phyloP scores from a whole-genome alignment of 1,140 invertebrate genomes.

The Sesamia nonagrioides region DNA sequence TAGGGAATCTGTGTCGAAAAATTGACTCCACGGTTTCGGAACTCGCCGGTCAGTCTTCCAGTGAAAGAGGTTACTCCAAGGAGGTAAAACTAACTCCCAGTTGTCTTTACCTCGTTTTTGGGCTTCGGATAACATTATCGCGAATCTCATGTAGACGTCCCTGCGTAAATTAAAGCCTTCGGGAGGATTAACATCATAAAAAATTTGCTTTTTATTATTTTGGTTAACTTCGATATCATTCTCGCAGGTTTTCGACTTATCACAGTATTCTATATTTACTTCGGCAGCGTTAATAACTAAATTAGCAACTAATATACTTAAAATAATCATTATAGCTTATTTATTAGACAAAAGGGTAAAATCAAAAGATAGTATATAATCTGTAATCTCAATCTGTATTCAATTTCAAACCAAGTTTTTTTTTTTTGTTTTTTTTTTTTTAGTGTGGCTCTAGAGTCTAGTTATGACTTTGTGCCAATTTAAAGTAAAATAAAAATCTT shows the following conservation, averaged over 20 bases:
- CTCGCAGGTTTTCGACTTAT: conserved; percentile 52
- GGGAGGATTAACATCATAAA: conserved; percentile 97
- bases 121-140: conserved; percentile 92
- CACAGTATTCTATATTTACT: conserved; percentile 59
- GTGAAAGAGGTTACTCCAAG: conserved; percentile 96
- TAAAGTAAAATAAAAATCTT: too few species aligned
- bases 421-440: too few species aligned
- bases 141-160: conserved; percentile 97
- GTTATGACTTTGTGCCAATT: too few species aligned
- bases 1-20: conserved; percentile 96
- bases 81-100: conserved; percentile 93
- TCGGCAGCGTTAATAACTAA: conserved; percentile 48
- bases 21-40: conserved; percentile 92
- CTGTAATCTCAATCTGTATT: too few species aligned
- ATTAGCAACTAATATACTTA: conserved; percentile 29
- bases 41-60: conserved; percentile 92
- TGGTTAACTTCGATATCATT: conserved; percentile 3
- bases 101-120: conserved; percentile 84
- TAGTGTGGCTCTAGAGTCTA: too few species aligned
- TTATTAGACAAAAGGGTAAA: not conserved
- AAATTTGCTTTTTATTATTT: conserved; percentile 75
- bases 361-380: too few species aligned
- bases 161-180: conserved; percentile 99
- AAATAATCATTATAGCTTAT: conserved; percentile 21
- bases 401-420: too few species aligned